Conservation (phyloP, 1,140 invertebrate species). For the Acromyrmex echinatior region DNA sequence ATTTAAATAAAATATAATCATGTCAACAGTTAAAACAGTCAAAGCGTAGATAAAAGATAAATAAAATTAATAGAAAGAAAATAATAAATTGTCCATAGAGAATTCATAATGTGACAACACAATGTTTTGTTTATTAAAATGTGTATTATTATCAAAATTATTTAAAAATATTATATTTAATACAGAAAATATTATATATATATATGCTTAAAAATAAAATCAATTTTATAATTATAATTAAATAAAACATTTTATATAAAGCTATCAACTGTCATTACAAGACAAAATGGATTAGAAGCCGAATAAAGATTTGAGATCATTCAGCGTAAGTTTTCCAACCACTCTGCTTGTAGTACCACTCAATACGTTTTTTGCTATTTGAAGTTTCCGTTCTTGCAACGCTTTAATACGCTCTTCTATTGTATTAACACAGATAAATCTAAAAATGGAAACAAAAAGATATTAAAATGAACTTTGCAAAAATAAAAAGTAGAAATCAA, state of each 20-base stretch:
- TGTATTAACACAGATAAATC: constrained; percentile 93
- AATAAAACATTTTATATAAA: not conserved
- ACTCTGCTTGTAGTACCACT: constrained; percentile 88
- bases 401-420: constrained; percentile 93
- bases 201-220: too few species aligned
- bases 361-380: constrained; percentile 92
- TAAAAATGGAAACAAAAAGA: constrained; percentile 79
- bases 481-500: not conserved
- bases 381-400: constrained; percentile 93
- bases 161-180: not conserved
- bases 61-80: too few species aligned
- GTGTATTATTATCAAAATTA: not conserved
- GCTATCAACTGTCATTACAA: constrained; percentile 3
- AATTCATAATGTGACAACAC: too few species aligned
- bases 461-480: not conserved
- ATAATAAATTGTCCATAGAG: too few species aligned
- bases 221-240: not conserved
- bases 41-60: too few species aligned
- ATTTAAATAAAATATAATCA: too few species aligned
- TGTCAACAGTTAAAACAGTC: too few species aligned
- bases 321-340: constrained; percentile 88
- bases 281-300: constrained; percentile 58
- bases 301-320: constrained; percentile 93
- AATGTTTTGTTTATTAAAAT: not conserved
- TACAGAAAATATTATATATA: not conserved